Percentiles rank a stretch among this genome's conserved stretches.
phyloP scores from a whole-genome alignment of 2,113 vertebrate genomes.

The Rhinopithecus roxellana region DNA sequence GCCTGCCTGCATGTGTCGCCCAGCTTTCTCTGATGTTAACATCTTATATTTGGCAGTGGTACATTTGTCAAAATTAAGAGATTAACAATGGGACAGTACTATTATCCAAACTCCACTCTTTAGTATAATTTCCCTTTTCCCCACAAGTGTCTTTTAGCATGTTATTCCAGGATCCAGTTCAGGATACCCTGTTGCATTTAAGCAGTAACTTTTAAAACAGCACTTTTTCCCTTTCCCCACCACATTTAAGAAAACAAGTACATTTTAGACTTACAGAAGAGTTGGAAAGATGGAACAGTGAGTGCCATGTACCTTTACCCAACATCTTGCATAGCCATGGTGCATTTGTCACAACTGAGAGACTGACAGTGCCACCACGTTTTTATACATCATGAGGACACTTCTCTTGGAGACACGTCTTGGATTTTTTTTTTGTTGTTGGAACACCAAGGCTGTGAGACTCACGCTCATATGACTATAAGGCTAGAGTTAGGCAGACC shows the following conservation, averaged over 20 bases:
- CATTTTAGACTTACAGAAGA: neutral
- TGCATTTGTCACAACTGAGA: neutral
- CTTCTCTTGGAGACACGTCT: neutral
- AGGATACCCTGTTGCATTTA: neutral
- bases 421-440: neutral
- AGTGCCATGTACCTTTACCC: neutral
- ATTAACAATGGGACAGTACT: neutral
- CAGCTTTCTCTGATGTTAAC: neutral
- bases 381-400: neutral
- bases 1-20: neutral
- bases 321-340: neutral
- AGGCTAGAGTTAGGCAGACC: neutral
- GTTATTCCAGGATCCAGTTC: neutral
- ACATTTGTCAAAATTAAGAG: constrained; percentile 12
- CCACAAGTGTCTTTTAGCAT: neutral
- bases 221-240: neutral
- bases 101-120: neutral
- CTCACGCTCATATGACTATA: neutral
- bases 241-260: constrained; percentile 22
- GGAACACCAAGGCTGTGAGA: neutral
- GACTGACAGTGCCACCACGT: neutral
- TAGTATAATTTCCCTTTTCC: neutral
- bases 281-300: neutral
- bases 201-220: neutral
- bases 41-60: neutral